Evolutionary conservation across 1,140 invertebrate genomes (phyloP), one percentile per base, ranked within the genome.

Genomic region (Drosophila ironensis): DNA sequence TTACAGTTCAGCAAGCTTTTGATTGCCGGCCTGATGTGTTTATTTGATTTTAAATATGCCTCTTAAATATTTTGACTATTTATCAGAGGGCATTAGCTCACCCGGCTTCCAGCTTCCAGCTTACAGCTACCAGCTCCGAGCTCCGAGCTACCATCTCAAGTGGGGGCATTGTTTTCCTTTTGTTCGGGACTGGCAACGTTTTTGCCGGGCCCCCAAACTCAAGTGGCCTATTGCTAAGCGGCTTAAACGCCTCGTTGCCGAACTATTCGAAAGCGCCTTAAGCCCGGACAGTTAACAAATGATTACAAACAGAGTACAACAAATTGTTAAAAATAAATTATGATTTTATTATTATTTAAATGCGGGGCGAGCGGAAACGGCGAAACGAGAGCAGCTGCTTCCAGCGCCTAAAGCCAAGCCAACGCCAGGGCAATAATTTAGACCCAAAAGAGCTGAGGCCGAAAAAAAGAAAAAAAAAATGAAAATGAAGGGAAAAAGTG

Each of bases 1-100:
- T 84, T 86, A 86, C 78, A 86, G 80, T 78, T 73, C 63, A 64
- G 80, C 73, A 74, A 86, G 77, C 80, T 71, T 82, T 74, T 82
- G 80, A 82, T 82, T 73, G 78, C 60, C 59, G 80, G 57, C n/a
- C 48, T 86, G 73, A 84, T 82, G 78, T 86, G 78, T 82, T 82
- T 82, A 82, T 82, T 82, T 82, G 78, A 82, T 84, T 82, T 82
- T 82, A 82, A 82, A 82, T 82, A 86, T 82, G 71, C 80, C 78
- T 75, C 80, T 82, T 74, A 82, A 82, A 84, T 82, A 82, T 78
- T 86, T 72, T 69, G 77, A 72, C 69, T 70, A 77, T 82, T 73
- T 72, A 82, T 82, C 69, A 84, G 40, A 53, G 59, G 52, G 76
- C 76, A 57, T 74, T 72, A 74, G 56, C 38, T 42, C 33, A 45